Evolutionary conservation across 2,888 invertebrate species (phyloP).

Genomic region (Vanessa cardui): DNA sequence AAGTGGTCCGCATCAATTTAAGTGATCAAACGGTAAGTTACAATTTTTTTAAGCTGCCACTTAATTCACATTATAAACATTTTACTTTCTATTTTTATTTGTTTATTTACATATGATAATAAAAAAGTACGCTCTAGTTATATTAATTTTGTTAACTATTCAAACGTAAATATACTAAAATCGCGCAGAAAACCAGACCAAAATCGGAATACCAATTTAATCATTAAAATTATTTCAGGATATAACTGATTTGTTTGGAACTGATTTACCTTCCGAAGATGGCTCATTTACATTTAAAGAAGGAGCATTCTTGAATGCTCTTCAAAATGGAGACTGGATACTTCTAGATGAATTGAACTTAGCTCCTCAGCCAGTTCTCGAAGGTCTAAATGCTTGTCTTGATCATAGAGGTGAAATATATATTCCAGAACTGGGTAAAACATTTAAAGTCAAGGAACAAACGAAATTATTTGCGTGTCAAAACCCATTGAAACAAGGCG

Average conservation of each 20-base stretch:
- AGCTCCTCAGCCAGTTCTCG: constrained; percentile 98
- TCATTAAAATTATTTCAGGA: constrained; percentile 83
- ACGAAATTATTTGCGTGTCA: constrained; percentile 98
- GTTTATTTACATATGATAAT: too few species aligned
- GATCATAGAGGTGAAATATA: constrained; percentile 98
- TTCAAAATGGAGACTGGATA: constrained; percentile 97
- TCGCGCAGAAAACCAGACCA: too few species aligned
- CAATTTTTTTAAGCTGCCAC: too few species aligned
- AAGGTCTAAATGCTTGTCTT: constrained; percentile 98
- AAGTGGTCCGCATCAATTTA: constrained; percentile 95
- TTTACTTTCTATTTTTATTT: too few species aligned
- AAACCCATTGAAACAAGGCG: constrained; percentile 98
- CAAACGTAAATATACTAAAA: too few species aligned
- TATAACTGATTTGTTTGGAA: constrained; percentile 98
- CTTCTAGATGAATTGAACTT: constrained; percentile 98
- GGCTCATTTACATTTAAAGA: constrained; percentile 98
- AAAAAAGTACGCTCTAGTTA: too few species aligned
- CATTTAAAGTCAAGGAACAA: constrained; percentile 88
- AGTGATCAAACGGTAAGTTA: constrained; percentile 97
- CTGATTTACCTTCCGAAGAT: constrained; percentile 97
- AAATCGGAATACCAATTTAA: not conserved
- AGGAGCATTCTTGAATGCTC: constrained; percentile 96
- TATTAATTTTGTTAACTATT: too few species aligned
- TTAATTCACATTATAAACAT: too few species aligned
- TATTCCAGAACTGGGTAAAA: constrained; percentile 95